Evolutionary conservation across 2,113 vertebrate genomes (phyloP).

Genomic region (Laticauda laticaudata): DNA sequence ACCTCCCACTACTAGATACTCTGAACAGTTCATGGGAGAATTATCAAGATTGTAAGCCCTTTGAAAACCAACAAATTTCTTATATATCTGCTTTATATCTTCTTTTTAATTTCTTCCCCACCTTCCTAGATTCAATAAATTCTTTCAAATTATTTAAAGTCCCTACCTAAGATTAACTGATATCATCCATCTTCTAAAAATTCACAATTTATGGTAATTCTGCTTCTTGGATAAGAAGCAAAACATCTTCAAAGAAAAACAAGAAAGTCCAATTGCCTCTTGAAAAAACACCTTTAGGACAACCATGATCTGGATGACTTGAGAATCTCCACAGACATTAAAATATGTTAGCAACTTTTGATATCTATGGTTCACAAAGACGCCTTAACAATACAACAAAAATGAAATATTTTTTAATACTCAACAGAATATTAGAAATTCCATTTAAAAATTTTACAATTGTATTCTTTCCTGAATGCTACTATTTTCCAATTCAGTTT

Average conservation of each 20-base stretch:
- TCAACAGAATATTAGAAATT: not conserved
- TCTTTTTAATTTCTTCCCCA: not conserved
- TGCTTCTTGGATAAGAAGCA: too few species aligned
- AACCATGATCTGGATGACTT: not conserved
- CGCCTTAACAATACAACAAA: conserved; percentile 12
- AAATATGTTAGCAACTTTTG: not conserved
- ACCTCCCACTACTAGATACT: too few species aligned
- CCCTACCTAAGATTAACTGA: not conserved
- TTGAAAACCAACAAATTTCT: not conserved
- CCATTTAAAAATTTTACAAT: not conserved
- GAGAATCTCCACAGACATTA: not conserved
- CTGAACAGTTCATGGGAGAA: too few species aligned
- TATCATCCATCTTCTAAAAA: not conserved
- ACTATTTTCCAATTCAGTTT: conserved; percentile 45
- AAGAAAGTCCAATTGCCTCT: too few species aligned
- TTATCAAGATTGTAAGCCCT: not conserved
- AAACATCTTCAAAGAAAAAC: too few species aligned
- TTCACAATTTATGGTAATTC: not conserved
- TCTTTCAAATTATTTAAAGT: not conserved
- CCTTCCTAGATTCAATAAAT: not conserved
- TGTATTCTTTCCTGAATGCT: not conserved
- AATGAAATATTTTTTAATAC: conserved; percentile 23
- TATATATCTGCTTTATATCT: not conserved
- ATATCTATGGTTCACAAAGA: not conserved
- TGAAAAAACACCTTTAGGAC: too few species aligned